A percentile compares a stretch with the other conserved stretches of the same genome.
Evolutionary conservation across 2,797 vertebrate species (phyloP).

Genomic region (Acropternis orthonyx): DNA sequence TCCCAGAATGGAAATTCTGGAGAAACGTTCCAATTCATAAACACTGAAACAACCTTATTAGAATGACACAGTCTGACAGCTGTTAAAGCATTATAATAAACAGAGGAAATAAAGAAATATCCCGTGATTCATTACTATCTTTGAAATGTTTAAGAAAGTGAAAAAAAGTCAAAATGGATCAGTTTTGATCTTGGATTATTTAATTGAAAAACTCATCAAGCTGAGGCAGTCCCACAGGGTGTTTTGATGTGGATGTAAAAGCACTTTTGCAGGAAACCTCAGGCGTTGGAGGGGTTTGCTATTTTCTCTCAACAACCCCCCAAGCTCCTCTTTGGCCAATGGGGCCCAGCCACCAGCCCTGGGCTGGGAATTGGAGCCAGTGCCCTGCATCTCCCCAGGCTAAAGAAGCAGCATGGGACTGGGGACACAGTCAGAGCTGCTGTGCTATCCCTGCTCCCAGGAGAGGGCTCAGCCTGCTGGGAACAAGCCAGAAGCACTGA

Average conservation of each 20-base stretch:
- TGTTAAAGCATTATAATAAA: constrained; percentile 30
- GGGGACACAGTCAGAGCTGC: not conserved
- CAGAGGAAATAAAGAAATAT: not conserved
- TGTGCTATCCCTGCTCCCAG: not conserved
- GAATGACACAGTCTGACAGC: constrained; percentile 7
- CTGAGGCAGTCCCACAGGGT: not conserved
- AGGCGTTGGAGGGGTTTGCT: fast-evolving
- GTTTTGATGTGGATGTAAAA: not conserved
- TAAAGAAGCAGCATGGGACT: fast-evolving
- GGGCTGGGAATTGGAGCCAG: too few relatives aligned
- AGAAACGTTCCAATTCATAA: constrained; percentile 29
- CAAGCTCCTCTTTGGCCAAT: fast-evolving
- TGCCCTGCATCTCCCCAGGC: fast-evolving
- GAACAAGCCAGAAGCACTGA: not conserved
- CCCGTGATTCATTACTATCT: not conserved
- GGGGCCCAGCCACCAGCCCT: too few relatives aligned
- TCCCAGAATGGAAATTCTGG: constrained; percentile 15
- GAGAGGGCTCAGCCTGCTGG: not conserved
- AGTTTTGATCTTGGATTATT: constrained; percentile 17
- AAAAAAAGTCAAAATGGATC: not conserved
- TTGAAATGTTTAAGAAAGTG: not conserved
- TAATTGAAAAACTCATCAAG: not conserved
- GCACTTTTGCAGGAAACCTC: not conserved
- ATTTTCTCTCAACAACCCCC: not conserved
- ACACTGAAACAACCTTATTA: constrained; percentile 20